Base-by-base conservation (phyloP, 2,888 invertebrate species). In the Trichopoda pennipes region DNA sequence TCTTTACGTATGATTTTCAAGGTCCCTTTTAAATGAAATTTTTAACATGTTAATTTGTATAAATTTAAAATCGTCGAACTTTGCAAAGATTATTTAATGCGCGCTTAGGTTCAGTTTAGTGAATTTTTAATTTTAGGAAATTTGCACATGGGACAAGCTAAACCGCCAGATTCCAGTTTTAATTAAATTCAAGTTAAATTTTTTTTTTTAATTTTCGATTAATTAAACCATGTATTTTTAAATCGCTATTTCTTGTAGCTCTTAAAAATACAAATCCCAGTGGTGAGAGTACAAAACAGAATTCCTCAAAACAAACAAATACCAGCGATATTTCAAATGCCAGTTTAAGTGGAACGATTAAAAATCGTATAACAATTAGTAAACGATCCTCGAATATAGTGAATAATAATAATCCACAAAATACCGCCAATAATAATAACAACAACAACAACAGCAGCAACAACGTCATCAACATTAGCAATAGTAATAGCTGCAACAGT, bases 281-380 rank as follows among this genome's bases (percentile, higher is more conserved):
- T 77, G 76, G 83, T 80, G 83, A 77, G 68, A 82, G 82, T 83
- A 80, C 80, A 83, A 80, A 80, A 80, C 68, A 72, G 21, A 83
- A 74, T 80, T 80, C 80, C 83, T 77, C 69, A 47, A 80, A 80
- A 80, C 14, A 70, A 68, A 75, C 76, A 72, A 83, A 74, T 78
- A 83, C 74, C 74, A 81, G 77, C 77, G 80, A 83, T 74, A 81
- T 80, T 61, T 58, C 58, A 42, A 74, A 69, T 58, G 55, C 58
- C 21, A 74, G 72, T 72, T 81, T 81, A 60, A 83, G 81, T 81
- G 72, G 77, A 61, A 58, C 78, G 42, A 66, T 75, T 55, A 82
- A 70, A 69, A 78, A 75, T 78, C 76, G 75, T 70, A 77, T 81
- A 73, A 80, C 83, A 60, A 80, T 83, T 80, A 83, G 77, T 56